Conservation (phyloP, 2,797 vertebrate species). For the Sylvia borin region DNA sequence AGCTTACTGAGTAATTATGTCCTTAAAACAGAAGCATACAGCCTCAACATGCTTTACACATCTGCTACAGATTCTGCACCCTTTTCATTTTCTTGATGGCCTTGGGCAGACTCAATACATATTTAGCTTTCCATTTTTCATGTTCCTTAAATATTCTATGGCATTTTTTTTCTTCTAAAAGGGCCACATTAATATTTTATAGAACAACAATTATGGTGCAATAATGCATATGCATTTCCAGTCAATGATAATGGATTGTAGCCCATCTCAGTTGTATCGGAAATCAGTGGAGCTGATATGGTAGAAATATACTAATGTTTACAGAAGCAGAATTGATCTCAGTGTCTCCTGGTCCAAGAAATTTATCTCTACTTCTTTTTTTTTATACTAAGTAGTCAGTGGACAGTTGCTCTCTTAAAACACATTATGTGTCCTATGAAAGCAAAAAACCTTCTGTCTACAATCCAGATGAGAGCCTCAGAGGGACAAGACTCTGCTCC, state of each 20-base stretch:
- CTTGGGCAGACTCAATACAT: not conserved
- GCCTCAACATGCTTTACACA: not conserved
- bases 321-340: not conserved
- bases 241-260: not conserved
- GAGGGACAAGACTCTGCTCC: not conserved
- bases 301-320: not conserved
- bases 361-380: not conserved
- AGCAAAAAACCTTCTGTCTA: not conserved
- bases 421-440: not conserved
- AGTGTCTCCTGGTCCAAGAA: not conserved
- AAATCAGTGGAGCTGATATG: not conserved
- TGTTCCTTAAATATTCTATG: not conserved
- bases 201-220: not conserved
- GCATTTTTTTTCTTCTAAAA: not conserved
- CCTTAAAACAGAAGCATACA: not conserved
- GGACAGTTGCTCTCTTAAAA: not conserved
- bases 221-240: not conserved
- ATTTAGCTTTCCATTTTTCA: not conserved
- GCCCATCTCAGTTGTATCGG: not conserved
- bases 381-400: not conserved
- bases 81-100: not conserved
- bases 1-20: not conserved
- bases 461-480: not conserved
- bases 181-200: not conserved
- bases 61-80: not conserved